A percentile compares a stretch with the other conserved stretches of the same genome.
These are phyloP conservation scores for Hypsibius dujardini DNA, from an alignment of 1,140 invertebrate genomes.

Conservation along the genomic window DNA sequence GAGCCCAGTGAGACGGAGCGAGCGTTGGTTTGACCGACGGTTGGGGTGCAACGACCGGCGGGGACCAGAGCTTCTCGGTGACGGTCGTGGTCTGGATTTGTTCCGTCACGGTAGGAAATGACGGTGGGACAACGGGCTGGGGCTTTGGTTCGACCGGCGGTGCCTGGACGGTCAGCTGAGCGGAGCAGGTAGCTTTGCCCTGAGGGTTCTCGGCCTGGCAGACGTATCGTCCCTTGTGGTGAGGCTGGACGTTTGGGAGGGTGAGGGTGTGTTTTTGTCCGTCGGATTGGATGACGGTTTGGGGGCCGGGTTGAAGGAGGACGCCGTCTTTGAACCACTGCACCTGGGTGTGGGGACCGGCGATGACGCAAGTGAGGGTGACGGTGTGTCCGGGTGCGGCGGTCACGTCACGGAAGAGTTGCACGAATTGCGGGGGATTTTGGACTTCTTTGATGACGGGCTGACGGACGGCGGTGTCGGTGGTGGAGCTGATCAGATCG, in stretches of 20 bases:
- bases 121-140: not conserved
- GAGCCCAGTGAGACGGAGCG: no score
- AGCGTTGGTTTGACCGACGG: no score
- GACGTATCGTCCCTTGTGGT: constrained; percentile 28
- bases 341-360: constrained; percentile 23
- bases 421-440: constrained; percentile 45
- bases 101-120: no score
- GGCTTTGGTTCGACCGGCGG: constrained; percentile 23
- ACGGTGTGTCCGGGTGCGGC: constrained; percentile 24
- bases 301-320: constrained; percentile 21
- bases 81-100: no score
- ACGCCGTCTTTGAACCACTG: constrained; percentile 30
- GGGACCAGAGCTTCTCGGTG: no score
- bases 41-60: no score
- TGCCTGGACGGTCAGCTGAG: constrained; percentile 28
- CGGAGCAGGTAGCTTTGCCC: constrained; percentile 36
- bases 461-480: constrained; percentile 30
- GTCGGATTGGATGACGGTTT: constrained; percentile 23
- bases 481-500: constrained; percentile 21
- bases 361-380: constrained; percentile 10
- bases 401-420: constrained; percentile 42
- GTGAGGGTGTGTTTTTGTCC: constrained; percentile 26
- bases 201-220: constrained; percentile 35
- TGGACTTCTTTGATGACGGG: constrained; percentile 39
- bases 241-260: constrained; percentile 19